Evolutionary conservation across 2,113 vertebrate species (phyloP).

Genomic region (Suricata suricatta): DNA sequence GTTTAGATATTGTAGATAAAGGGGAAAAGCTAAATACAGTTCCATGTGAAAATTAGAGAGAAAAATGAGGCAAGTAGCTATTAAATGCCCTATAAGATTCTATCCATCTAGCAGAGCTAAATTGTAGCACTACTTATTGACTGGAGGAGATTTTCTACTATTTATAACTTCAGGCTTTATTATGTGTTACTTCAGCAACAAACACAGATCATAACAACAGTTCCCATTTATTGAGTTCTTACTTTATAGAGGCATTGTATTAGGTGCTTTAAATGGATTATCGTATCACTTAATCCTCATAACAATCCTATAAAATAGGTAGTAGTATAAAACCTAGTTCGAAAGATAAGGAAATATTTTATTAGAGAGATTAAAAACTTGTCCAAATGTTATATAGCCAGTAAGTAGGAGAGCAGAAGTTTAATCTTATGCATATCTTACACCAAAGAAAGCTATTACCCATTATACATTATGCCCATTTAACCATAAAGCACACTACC

Average conservation of each 20-base stretch:
- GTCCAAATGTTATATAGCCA: neutral
- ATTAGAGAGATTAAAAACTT: neutral
- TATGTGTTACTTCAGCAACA: neutral
- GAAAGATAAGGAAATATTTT: neutral
- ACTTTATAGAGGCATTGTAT: neutral
- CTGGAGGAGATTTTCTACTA: neutral
- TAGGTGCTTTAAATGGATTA: neutral
- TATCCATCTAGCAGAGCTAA: neutral
- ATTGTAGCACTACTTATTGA: neutral
- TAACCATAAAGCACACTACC: neutral
- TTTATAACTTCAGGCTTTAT: neutral
- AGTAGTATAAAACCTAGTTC: neutral
- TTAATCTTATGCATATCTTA: neutral
- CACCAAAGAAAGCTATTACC: neutral
- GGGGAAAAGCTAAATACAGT: neutral
- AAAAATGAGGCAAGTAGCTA: neutral
- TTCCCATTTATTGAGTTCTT: neutral
- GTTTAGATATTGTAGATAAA: neutral
- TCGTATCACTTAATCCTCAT: neutral
- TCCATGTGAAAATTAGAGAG: neutral
- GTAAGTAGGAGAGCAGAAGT: neutral
- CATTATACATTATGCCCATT: neutral
- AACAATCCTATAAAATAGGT: neutral
- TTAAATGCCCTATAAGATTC: neutral
- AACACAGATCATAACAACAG: neutral